Base-by-base conservation (phyloP, 2,888 invertebrate species). In the Idaea biselata region DNA sequence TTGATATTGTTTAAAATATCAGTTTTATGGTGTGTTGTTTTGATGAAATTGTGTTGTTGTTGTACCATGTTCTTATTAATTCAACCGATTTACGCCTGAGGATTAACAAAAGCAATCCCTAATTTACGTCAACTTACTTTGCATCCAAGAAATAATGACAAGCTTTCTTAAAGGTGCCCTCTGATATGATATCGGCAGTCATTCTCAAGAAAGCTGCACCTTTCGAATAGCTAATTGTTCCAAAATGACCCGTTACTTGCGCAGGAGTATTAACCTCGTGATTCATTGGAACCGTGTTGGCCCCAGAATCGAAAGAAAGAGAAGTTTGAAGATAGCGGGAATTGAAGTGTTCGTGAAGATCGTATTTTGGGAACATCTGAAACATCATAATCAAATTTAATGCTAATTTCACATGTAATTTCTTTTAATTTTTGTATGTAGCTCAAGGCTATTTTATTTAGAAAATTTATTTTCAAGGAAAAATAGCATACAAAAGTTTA, bases 191-290 rank as follows among this genome's bases (percentile, higher is more conserved):
- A 60, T 90, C 79, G 1, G 72, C 78, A 1, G 88, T 85, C 91
- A 90, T 89, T 64, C 90, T 82, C 1, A 93, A 70, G 66, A 93
- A 88, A 2, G 90, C 73, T 14, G 91, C 94, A 0, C 94, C 95
- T 83, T 96, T 96, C 18, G 93, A 93, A 71, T 96, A 96, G 6
- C 95, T 94, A 66, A 96, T 95, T 6, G 90, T 93, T 57, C 95
- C 95, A 68, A 96, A 96, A 79, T 95, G 94, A 0, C 90, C 93
- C 0, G 91, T 88, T 0, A 96, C 94, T 79, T 96, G 94, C 0
- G 87, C 79, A 8, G 95, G 95, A 0, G 94, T 94, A 56, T 93
- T 17, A 0, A 95, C 95, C 0, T 90, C 86, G n/a, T 87, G 79
- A 64, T 94, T 91, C 78, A 97, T 81, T 0, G 96, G 93, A 63